Base-by-base conservation (phyloP, 2,888 invertebrate species). In the Himalopsyche tibetana region DNA sequence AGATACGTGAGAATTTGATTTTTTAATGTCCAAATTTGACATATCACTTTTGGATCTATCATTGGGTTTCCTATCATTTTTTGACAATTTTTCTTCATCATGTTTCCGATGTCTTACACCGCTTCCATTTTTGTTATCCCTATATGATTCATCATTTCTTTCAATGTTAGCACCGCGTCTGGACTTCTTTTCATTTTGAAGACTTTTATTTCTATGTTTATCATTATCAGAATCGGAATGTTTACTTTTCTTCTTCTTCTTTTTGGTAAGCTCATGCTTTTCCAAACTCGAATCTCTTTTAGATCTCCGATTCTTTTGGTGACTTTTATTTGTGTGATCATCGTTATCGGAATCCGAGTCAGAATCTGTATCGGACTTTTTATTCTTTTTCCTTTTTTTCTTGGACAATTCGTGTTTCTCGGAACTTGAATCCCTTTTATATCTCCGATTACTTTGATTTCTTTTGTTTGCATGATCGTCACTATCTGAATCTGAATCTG, bases 381-480 rank as follows among this genome's bases (percentile, higher is more conserved):
- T 89, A 19, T 87, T 89, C 11, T 89, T 89, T 82, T 89, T 89
- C 85, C 89, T 87, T 83, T 89, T 89, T 86, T 88, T 89, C 55
- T 90, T 90, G 2, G 91, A 90, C 79, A 92, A 89, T 0, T 19
- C n/a, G n/a, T 56, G 56, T 19, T 9, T 56, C n/a, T 56, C 19
- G 19, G 91, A 91, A 28, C 91, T 90, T 86, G 91, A 92, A 87
- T 92, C 92, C 40, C 90, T 91, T 88, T 91, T 90, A n/a, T 92
- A 87, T 9, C 92, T 84, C 74, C 91, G 91, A 82, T 90, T 91
- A 19, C 92, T 89, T 88, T 91, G 90, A 17, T 91, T 84, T 2
- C 91, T 90, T 3, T 89, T 89, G 36, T 89, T 88, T 6, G 89
- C 88, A 4, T 85, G 84, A 80, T 91, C 90, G 4, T 90, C 90